Evolutionary conservation across 23 tunicate species (phyloP).

Genomic region (Trididemnum clinides): DNA sequence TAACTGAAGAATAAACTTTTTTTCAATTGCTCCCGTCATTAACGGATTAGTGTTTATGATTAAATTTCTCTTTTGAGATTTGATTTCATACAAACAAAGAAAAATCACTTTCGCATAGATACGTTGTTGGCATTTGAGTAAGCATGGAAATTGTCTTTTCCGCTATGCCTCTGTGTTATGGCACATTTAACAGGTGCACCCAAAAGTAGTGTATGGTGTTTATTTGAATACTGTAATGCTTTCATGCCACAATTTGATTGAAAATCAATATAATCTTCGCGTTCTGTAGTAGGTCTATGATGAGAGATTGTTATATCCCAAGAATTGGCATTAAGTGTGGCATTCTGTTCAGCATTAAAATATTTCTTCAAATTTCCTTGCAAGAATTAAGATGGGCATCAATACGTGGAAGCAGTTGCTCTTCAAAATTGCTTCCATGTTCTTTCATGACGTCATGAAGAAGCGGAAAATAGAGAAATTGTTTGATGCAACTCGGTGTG

Average conservation of each 20-base stretch:
- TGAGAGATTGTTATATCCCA: neutral
- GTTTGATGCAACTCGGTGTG: neutral
- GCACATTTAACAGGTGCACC: conserved; percentile 33
- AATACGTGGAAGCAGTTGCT: conserved; percentile 31
- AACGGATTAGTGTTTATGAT: neutral
- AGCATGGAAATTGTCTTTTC: conserved; percentile 23
- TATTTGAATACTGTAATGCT: conserved; percentile 7
- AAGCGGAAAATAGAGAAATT: conserved; percentile 15
- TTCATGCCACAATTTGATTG: conserved; percentile 20
- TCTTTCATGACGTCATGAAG: conserved; percentile 15
- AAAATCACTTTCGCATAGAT: conserved; percentile 6
- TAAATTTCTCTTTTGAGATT: conserved; percentile 15
- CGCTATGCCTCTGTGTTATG: conserved; percentile 24
- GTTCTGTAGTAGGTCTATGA: conserved; percentile 6
- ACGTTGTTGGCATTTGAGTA: conserved; percentile 30
- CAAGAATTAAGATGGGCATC: neutral
- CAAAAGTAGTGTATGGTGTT: conserved; percentile 21
- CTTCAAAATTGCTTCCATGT: conserved; percentile 21
- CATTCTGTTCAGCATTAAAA: conserved; percentile 21
- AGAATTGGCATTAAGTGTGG: conserved; percentile 3
- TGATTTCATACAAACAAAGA: conserved; percentile 15
- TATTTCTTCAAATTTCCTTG: neutral
- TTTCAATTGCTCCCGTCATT: conserved; percentile 30
- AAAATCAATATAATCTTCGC: conserved; percentile 12
- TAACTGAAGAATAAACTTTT: neutral